A percentile compares a stretch with the other conserved stretches of the same genome.
Conservation (phyloP, 1,140 invertebrate genomes). For the Sitobion miscanthi region DNA sequence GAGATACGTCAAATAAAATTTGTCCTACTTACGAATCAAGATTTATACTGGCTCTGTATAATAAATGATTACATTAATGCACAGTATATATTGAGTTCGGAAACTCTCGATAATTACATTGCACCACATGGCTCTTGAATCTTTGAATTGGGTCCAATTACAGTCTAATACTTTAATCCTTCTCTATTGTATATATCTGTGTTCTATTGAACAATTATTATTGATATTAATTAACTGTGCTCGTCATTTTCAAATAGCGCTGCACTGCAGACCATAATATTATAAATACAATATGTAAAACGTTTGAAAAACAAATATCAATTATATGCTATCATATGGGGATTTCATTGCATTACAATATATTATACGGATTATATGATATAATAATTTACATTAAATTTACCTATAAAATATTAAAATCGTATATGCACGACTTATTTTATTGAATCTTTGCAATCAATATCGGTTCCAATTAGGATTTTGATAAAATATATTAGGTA, state of each 20-base stretch:
- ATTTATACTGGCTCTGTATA: not conserved
- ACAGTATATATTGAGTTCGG: not conserved
- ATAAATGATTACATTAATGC: not conserved
- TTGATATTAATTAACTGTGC: not conserved
- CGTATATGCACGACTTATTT: not conserved
- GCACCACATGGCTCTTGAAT: constrained; percentile 3
- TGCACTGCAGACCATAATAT: not conserved
- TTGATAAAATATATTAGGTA: not conserved
- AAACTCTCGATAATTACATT: constrained; percentile 8
- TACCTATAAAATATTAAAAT: not conserved
- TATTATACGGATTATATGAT: not conserved
- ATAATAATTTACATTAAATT: not conserved
- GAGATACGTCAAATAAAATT: not conserved
- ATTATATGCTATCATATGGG: not conserved
- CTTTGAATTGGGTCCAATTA: constrained; percentile 12
- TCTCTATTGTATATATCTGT: not conserved
- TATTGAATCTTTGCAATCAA: not conserved
- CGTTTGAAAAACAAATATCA: not conserved
- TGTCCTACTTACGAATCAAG: not conserved
- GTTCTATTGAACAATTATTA: not conserved
- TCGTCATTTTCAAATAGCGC: not conserved
- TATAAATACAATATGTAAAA: not conserved
- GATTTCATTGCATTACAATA: not conserved
- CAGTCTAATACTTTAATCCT: not conserved
- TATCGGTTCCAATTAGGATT: not conserved